Conservation (phyloP, 2,888 invertebrate genomes). For the Coremacera marginata region DNA sequence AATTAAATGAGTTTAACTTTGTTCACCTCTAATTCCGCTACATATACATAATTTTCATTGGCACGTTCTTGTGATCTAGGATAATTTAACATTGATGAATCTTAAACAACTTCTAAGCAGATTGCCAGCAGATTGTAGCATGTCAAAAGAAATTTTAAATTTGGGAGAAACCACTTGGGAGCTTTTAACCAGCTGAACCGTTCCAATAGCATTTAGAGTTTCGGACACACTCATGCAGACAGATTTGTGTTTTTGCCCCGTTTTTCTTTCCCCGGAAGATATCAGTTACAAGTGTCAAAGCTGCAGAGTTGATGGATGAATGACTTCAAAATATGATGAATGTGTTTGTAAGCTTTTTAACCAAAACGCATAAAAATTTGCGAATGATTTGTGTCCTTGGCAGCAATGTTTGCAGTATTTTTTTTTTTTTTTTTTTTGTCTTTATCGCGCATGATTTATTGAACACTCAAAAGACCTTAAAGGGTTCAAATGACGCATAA, state of each 20-base stretch:
- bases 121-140: no score
- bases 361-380: conserved; percentile 48
- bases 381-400: conserved; percentile 60
- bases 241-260: background rate
- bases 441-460: conserved; percentile 19
- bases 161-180: background rate
- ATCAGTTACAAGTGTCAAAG: conserved; percentile 23
- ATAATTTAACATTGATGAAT: no score
- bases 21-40: no score
- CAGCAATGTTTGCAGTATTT: background rate
- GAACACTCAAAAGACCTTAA: background rate
- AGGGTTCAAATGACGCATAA: background rate
- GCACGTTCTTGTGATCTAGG: no score
- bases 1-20: no score
- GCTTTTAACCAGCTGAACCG: background rate
- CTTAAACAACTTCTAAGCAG: no score
- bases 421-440: background rate
- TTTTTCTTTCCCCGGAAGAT: background rate
- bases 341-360: conserved; percentile 52
- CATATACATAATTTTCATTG: no score
- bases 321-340: conserved; percentile 61
- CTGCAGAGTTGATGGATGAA: conserved; percentile 55
- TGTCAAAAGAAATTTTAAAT: background rate
- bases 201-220: background rate
- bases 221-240: background rate